Base-by-base conservation (phyloP, 2,888 invertebrate genomes). In the Diabrotica balteata region DNA sequence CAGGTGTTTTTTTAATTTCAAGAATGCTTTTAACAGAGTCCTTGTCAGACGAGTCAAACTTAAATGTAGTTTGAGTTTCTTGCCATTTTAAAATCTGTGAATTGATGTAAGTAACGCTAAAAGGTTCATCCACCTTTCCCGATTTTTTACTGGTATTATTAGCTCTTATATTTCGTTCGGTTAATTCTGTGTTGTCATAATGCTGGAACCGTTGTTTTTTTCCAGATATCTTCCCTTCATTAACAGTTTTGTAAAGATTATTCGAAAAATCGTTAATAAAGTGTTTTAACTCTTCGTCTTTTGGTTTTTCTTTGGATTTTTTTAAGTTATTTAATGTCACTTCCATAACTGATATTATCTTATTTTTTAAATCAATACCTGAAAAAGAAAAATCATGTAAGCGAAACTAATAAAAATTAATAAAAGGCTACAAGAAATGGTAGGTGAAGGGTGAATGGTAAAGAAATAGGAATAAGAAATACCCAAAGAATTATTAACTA, bases 361-460 rank as follows among this genome's bases (percentile, higher is more conserved):
- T 80, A 45, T 79, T 80, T 67, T 81, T 82, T 43, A 83, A 70
- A 69, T 83, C 83, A 9, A 80, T 75, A 0, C 83, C 32, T 32
- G 32, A 2, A 32, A 32, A 32, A 32, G 32, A 5, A 32, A 32
- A 32, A 17, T 2, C 1, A 32, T 32, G 32, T 32, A 32, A 32
- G 32, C 0, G 3, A 32, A 17, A 17, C 2, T 17, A 17, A 1
- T 17, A 32, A 4, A 32, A 32, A 32, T 32, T 32, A 2, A 2
- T 32, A 32, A 2, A 32, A 32, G 4, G 4, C 32, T 32, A 32
- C 1, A 32, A 2, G 32, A 32, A 32, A 32, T 32, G 4, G 5
- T 32, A 32, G 32, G 3, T 2, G 32, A 5, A 32, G 4, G 32
- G 32, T 32, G 32, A 4, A 32, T 2, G 32, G 32, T 32, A 32